Evolutionary conservation across 2,113 vertebrate species (phyloP).

Genomic region (Oceanodroma tethys): DNA sequence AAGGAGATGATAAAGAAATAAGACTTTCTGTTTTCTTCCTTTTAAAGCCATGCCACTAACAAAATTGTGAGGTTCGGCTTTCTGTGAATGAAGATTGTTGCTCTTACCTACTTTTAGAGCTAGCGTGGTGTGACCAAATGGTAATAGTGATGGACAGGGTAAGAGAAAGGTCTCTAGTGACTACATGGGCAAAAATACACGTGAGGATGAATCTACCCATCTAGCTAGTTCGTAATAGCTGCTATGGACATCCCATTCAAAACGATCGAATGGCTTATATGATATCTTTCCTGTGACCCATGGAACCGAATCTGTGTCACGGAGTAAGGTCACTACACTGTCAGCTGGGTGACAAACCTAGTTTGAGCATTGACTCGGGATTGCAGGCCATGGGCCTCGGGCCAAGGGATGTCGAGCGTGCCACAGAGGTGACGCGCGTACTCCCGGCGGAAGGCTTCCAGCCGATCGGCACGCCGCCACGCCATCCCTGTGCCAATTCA

Average conservation of each 20-base stretch:
- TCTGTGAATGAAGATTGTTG: not conserved
- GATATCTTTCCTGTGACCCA: not conserved
- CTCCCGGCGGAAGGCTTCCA: not conserved
- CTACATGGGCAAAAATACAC: not conserved
- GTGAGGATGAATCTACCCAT: not conserved
- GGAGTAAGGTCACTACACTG: conserved; percentile 45
- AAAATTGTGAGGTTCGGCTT: not conserved
- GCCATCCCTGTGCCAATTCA: not conserved
- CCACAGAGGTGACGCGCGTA: conserved; percentile 4
- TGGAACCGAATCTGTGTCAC: conserved; percentile 35
- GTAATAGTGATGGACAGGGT: not conserved
- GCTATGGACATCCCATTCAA: not conserved
- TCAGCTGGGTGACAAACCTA: conserved; percentile 52
- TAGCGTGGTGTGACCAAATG: not conserved
- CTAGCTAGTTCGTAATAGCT: not conserved
- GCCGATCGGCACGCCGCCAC: not conserved
- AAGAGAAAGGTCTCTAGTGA: not conserved
- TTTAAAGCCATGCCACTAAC: not conserved
- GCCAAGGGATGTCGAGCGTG: conserved; percentile 47
- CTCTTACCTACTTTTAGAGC: not conserved
- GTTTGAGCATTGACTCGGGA: conserved; percentile 26
- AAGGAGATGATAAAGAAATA: not conserved
- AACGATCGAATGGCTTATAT: not conserved
- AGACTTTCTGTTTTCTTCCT: not conserved
- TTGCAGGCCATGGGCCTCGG: conserved; percentile 8